Base-by-base conservation (phyloP, 1,140 invertebrate genomes). In the Dolichoris vasculosae region DNA sequence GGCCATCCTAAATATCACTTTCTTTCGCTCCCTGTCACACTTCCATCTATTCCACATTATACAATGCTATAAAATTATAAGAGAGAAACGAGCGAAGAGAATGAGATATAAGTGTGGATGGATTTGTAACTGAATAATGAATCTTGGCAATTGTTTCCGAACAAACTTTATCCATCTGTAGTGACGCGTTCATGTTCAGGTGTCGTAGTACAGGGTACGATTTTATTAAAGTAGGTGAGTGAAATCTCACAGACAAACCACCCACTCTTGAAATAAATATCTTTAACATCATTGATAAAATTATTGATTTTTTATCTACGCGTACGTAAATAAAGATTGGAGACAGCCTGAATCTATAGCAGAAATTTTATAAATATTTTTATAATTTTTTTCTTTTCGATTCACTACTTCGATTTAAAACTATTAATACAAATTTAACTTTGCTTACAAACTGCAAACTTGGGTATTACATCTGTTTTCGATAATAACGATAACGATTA, bases 61-160 rank as follows among this genome's bases (percentile, higher is more conserved):
- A 73, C 69, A 32, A 17, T 3, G 2, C 23, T 73, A 73, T 35
- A 1, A 43, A 73, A 73, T 76, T 77, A 77, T 77, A 67, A 75
- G 69, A 30, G 30, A 26, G 81, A n/a, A 78, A 13, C 46, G 77
- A 64, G 59, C n/a, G 77, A 30, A 15, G 48, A 26, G 23, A 20
- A 69, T 69, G 67, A 69, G 67, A 38, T 3, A 38, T 17, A 69
- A 35, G 67, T 38, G 67, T 15, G 17, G 35, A 69, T 69, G 8
- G 67, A 69, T 13, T 69, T 30, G 32, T 15, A 38, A 38, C 67
- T 69, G 32, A 69, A 38, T 32, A 69, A 38, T 69, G 9, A 69
- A 69, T 38, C 67, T 23, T n/a, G 69, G 4, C 69, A 3, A 13
- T 38, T 73, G 15, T 38, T 38, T 38, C 38, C 38, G 13, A 69